Base-by-base conservation (phyloP, 2,888 invertebrate species). In the Xanthorhoe designata region DNA sequence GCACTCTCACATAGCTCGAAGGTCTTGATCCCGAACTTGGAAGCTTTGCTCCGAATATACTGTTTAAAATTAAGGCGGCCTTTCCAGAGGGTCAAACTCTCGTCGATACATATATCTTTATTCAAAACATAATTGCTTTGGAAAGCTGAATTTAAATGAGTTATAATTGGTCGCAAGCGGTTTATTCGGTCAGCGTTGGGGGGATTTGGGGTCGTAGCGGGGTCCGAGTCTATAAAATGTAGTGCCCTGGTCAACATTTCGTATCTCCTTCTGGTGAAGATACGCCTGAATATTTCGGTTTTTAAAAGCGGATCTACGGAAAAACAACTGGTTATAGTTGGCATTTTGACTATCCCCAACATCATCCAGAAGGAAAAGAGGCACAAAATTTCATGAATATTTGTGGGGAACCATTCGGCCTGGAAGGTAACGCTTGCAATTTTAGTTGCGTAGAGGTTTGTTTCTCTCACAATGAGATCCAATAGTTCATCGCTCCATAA, bases 201-300 rank as follows among this genome's bases (percentile, higher is more conserved):
- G 35, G 35, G 35, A 38, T 38, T 38, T 38, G 35, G 35, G 10
- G 35, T 38, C 8, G 0, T 38, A 9, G 35, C 35, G 35, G 8
- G 55, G 19, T 62, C 59, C 8, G 60, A 35, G 47, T 62, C 62
- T 52, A 68, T 55, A 60, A 75, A 75, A 62, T 73, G 50, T 9
- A 74, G 55, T 13, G 72, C 73, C 19, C 69, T 61, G 2, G 51
- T 58, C 4, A 75, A 49, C 10, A 61, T 19, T 32, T 53, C 50
- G 64, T 69, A 74, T 42, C 68, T 64, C 15, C 24, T 56, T 10
- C 35, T 55, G 10, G 59, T 55, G 38, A 75, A 73, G 13, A 61
- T 61, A 6, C 53, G 45, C 10, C 10, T 0, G 35, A 38, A 38
- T 9, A 38, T 10, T 38, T 38, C 35, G 9, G 35, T 38, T 38